Conservation (phyloP, 2,113 vertebrate genomes). For the Argyrosomus japonicus region DNA sequence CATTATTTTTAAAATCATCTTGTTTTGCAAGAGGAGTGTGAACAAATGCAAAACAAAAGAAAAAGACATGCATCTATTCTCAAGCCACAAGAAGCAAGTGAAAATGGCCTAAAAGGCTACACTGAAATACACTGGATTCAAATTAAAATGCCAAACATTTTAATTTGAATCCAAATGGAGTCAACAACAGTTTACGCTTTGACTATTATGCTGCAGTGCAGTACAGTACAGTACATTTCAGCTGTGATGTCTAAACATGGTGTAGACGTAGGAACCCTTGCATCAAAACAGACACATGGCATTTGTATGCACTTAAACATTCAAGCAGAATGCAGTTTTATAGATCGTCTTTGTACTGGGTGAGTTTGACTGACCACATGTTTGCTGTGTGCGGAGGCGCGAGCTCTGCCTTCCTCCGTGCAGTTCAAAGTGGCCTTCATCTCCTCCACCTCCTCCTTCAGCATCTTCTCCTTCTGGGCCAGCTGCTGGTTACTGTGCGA, state of each 20-base stretch:
- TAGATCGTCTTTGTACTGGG: neutral
- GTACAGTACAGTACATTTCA: neutral
- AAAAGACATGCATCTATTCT: neutral
- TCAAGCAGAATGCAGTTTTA: neutral
- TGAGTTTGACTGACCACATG: conserved; percentile 82
- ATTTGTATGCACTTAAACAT: neutral
- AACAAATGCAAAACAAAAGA: neutral
- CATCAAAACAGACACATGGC: neutral
- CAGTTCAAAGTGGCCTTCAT: conserved; percentile 85
- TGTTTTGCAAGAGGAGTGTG: neutral
- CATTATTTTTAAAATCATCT: neutral
- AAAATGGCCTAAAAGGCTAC: neutral
- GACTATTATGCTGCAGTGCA: neutral
- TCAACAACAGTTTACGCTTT: neutral
- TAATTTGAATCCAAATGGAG: neutral
- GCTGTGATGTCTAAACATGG: neutral
- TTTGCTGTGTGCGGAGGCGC: conserved; percentile 84
- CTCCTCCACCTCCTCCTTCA: conserved; percentile 94
- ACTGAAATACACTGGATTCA: neutral
- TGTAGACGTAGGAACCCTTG: neutral
- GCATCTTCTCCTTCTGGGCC: conserved; percentile 84
- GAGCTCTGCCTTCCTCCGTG: conserved; percentile 86
- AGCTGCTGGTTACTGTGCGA: conserved; percentile 87
- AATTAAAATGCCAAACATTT: neutral
- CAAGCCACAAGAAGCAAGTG: neutral